phyloP scores from a whole-genome alignment of 2,797 vertebrate species.

The Falco novaeseelandiae region DNA sequence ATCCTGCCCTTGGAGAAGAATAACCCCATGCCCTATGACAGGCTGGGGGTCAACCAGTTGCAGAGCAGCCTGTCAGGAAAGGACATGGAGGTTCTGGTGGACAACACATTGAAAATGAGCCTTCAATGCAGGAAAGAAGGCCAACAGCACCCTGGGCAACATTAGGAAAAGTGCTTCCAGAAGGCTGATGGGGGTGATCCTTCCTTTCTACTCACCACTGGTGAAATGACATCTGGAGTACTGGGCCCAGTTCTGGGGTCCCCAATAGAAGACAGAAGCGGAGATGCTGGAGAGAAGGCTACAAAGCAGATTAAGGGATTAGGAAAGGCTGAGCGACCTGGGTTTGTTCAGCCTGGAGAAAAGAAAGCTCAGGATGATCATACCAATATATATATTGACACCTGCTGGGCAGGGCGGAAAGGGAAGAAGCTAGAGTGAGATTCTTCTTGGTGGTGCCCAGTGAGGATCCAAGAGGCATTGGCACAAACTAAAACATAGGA shows the following conservation, averaged over 20 bases:
- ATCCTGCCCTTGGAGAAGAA: not conserved
- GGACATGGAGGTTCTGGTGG: not conserved
- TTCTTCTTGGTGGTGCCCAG: not conserved
- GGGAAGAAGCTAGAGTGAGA: not conserved
- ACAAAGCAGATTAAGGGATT: not conserved
- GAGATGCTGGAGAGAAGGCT: not conserved
- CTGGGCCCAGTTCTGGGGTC: not conserved
- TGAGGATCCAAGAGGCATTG: not conserved
- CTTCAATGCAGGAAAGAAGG: not conserved
- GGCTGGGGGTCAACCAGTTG: not conserved
- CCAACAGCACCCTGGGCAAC: not conserved
- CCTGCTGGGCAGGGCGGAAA: not conserved
- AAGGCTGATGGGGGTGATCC: not conserved
- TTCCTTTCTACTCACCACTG: not conserved
- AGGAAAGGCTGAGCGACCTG: no score
- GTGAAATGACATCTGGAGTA: not conserved
- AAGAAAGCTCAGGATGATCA: no score
- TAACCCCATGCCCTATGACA: not conserved
- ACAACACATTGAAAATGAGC: not conserved
- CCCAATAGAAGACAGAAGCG: not conserved
- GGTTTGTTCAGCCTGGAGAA: no score
- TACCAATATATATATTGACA: not conserved
- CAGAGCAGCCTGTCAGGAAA: not conserved
- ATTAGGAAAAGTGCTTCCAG: not conserved
- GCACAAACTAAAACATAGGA: not conserved